Conservation (phyloP, 2,113 vertebrate species). For the Aramus guarauna region DNA sequence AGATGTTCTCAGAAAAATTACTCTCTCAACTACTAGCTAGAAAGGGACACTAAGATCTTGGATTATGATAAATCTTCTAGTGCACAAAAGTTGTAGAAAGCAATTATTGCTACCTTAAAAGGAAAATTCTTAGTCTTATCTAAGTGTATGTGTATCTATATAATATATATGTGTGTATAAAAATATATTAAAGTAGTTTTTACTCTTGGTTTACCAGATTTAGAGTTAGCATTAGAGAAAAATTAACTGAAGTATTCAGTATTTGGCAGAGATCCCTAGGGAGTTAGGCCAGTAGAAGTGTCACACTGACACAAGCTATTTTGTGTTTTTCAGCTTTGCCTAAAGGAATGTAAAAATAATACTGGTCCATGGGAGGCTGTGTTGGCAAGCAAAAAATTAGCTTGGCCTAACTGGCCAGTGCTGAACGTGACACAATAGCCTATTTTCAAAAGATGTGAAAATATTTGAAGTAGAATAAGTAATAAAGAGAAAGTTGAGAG, state of each 20-base stretch:
- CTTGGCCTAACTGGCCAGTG: constrained; percentile 42
- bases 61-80: background rate
- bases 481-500: background rate
- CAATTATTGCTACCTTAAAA: background rate
- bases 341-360: constrained; percentile 26
- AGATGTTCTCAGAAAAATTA: background rate
- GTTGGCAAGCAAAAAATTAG: constrained; percentile 5
- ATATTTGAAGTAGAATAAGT: constrained; percentile 14
- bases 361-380: background rate
- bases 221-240: background rate
- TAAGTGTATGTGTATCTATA: background rate
- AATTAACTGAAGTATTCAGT: background rate
- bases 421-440: constrained; percentile 1
- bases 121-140: background rate
- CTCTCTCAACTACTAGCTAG: background rate
- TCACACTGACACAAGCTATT: constrained; percentile 1
- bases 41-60: background rate
- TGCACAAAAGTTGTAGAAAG: background rate
- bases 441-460: constrained; percentile 37
- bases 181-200: background rate
- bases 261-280: constrained; percentile 9
- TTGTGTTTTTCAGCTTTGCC: constrained; percentile 28
- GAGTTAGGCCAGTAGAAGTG: background rate
- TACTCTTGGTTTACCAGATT: background rate
- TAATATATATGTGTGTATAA: background rate